These are phyloP conservation scores for Drosophila mercatorum DNA, from an alignment of 2,888 invertebrate genomes.

Conservation along the genomic window DNA sequence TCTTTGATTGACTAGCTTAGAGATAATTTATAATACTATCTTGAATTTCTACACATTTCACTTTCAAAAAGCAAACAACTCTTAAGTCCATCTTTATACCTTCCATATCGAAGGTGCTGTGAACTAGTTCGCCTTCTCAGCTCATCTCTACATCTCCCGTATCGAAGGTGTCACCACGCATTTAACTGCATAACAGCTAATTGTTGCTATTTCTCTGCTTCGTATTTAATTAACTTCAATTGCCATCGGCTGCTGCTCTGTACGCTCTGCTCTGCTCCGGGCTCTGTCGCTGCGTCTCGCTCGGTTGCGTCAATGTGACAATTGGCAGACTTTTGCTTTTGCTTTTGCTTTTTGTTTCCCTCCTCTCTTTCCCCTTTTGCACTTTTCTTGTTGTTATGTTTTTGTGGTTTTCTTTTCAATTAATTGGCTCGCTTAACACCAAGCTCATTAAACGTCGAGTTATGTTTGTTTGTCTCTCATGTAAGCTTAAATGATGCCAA, in stretches of 20 bases:
- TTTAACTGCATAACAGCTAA: constrained; percentile 58
- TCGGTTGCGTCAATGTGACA: constrained; percentile 74
- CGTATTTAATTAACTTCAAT: constrained; percentile 75
- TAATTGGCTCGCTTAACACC: constrained; percentile 53
- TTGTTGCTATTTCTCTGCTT: constrained; percentile 50
- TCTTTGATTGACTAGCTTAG: too few relatives aligned
- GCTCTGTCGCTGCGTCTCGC: constrained; percentile 1
- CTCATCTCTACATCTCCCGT: constrained; percentile 11
- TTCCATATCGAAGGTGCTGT: constrained; percentile 49
- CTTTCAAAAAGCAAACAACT: background rate
- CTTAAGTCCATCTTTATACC: background rate
- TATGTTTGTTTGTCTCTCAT: constrained; percentile 38
- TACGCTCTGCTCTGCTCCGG: background rate
- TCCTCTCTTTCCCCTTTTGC: too few relatives aligned
- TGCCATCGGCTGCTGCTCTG: constrained; percentile 32
- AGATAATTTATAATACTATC: too few relatives aligned
- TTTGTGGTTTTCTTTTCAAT: constrained; percentile 51
- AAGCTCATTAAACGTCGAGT: constrained; percentile 44
- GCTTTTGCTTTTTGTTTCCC: constrained; percentile 44
- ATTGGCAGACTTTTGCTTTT: constrained; percentile 60
- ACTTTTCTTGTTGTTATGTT: constrained; percentile 21
- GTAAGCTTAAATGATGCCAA: constrained; percentile 24
- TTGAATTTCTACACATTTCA: too few relatives aligned
- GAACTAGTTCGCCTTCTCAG: too few relatives aligned
- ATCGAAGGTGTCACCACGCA: constrained; percentile 63